Evolutionary conservation across 1,140 invertebrate species (phyloP), one percentile per base, ranked within the genome.

Genomic region (Calycopis cecrops): DNA sequence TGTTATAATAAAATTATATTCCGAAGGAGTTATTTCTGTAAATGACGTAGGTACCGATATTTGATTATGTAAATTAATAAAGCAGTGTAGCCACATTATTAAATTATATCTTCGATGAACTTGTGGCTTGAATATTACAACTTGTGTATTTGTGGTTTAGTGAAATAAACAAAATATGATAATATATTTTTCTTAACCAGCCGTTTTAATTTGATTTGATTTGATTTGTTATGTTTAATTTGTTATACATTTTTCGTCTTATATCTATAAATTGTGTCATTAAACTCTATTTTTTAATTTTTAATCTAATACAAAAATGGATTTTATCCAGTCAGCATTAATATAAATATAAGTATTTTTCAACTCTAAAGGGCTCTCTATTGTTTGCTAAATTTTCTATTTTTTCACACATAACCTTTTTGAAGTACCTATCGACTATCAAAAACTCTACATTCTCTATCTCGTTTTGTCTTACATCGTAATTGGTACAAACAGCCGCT

Each of bases 1-100:
- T 86, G 82, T 84, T 86, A 81, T 86, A 86, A 86, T 86, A 84
- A 86, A 86, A 86, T 86, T 84, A 86, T 84, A 84, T 86, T 65
- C 66, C 67, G 65, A 84, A 86, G 80, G 80, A 81, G 76, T 84
- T 81, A 77, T 73, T 80, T 85, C 77, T 80, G 75, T 63, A 82
- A 84, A 85, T 82, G 76, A 84, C 76, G 77, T 76, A 28, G 21
- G 21, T 28, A 28, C 21, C 21, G 21, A 73, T 80, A 44, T 81
- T 84, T 74, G 81, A 81, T 84, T 84, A 73, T 73, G 66, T 69
- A 65, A 58, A 76, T 73, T 51, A 21, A 51, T 37, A 38, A 38
- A n/a, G 49, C 57, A 16, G 37, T 6, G 33, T 38, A 51, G 35
- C 12, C 12, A 51, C 9, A 35, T 50, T 50, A 35, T 35, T 50